phyloP scores from a whole-genome alignment of 2,113 vertebrate species.

The Syrrhaptes paradoxus region DNA sequence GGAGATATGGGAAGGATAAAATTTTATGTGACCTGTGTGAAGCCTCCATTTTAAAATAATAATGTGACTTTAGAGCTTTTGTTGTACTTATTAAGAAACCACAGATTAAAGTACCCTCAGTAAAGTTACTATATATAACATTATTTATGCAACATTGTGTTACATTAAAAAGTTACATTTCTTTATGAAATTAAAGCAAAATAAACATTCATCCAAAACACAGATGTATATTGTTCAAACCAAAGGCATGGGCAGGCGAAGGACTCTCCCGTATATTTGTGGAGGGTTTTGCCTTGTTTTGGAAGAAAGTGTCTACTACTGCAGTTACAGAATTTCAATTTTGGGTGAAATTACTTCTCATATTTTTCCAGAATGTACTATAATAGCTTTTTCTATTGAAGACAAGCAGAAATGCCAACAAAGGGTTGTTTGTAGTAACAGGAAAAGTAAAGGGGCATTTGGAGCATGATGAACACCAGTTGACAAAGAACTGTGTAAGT shows the following conservation, averaged over 20 bases:
- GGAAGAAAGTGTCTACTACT: not conserved
- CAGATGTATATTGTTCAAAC: not conserved
- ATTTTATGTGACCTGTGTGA: not conserved
- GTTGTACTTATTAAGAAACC: not conserved
- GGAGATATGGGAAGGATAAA: not conserved
- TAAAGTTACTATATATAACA: not conserved
- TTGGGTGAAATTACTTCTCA: not conserved
- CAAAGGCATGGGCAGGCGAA: not conserved
- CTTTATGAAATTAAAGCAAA: not conserved
- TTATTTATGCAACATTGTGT: fast-evolving
- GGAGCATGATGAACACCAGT: not conserved
- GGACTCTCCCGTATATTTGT: not conserved
- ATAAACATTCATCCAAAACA: not conserved
- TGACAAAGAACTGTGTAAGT: not conserved
- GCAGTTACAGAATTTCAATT: not conserved
- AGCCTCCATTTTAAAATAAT: not conserved
- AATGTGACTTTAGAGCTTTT: not conserved
- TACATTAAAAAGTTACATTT: not conserved
- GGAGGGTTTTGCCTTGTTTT: not conserved
- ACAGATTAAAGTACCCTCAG: not conserved
- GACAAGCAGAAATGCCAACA: not conserved
- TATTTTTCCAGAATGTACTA: not conserved
- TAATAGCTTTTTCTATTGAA: not conserved
- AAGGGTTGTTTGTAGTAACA: not conserved
- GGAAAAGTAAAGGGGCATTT: not conserved